These are phyloP conservation scores for Sebastes variabilis DNA, from an alignment of 2,797 vertebrate genomes.

Conservation along the genomic window DNA sequence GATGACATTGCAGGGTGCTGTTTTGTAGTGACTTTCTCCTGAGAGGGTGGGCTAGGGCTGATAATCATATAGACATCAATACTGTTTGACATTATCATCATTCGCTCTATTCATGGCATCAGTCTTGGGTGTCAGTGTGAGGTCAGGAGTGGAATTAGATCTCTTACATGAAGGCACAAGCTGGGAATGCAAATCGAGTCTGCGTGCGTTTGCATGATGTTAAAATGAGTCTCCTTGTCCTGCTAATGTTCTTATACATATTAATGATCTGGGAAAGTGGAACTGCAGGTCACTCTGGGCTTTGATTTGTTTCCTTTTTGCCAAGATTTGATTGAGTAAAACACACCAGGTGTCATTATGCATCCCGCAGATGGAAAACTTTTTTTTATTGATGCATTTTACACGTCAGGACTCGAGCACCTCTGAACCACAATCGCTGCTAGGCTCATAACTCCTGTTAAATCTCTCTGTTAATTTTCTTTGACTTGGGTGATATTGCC, in stretches of 20 bases:
- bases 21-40: background rate
- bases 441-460: conserved; percentile 5
- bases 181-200: conserved; percentile 32
- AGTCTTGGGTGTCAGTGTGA: conserved; percentile 18
- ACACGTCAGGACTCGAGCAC: conserved; percentile 32
- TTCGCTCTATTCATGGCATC: background rate
- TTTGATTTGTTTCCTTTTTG: background rate
- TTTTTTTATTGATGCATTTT: conserved; percentile 14
- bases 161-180: conserved; percentile 4
- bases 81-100: background rate
- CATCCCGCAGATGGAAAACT: background rate
- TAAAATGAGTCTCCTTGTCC: conserved; percentile 17
- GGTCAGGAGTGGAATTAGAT: background rate
- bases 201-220: conserved; percentile 19
- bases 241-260: conserved; percentile 30
- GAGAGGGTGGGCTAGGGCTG: background rate
- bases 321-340: background rate
- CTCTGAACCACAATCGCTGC: conserved; percentile 2
- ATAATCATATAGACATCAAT: background rate
- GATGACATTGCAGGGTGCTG: background rate
- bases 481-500: conserved; percentile 22
- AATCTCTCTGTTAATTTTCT: background rate
- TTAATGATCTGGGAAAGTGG: conserved; percentile 14
- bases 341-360: background rate
- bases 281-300: background rate